Conservation (phyloP, 1,140 invertebrate genomes). For the Drosophila athabasca region DNA sequence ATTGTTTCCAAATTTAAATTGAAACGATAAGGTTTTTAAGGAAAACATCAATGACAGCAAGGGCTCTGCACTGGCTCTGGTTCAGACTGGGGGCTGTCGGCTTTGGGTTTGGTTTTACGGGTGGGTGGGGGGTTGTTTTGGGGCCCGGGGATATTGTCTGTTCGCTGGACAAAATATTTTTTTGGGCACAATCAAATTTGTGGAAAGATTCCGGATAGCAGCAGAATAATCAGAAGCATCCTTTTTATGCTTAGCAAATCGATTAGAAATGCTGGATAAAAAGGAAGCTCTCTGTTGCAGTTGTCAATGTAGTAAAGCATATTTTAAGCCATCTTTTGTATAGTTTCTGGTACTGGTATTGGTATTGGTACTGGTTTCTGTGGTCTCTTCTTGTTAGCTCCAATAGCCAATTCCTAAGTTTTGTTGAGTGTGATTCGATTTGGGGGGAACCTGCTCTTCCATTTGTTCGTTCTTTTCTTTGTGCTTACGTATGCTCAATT, state of each 20-base stretch:
- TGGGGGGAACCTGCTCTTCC: slow-evolving; percentile 25
- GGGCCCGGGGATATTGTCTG: slow-evolving; percentile 1
- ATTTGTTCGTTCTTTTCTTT: slow-evolving; percentile 45
- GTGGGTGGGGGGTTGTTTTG: neutral
- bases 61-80: slow-evolving; percentile 14
- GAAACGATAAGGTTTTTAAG: slow-evolving; percentile 31
- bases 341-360: slow-evolving; percentile 44
- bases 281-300: slow-evolving; percentile 77
- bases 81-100: neutral
- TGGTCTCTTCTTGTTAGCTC: slow-evolving; percentile 37
- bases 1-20: slow-evolving; percentile 12
- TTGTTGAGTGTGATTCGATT: slow-evolving; percentile 1
- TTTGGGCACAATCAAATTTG: slow-evolving; percentile 54
- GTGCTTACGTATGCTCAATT: slow-evolving; percentile 74
- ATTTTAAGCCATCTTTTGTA: slow-evolving; percentile 84
- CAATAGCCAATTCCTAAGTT: slow-evolving; percentile 37
- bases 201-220: slow-evolving; percentile 47
- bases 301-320: slow-evolving; percentile 83
- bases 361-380: neutral
- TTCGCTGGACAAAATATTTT: slow-evolving; percentile 63
- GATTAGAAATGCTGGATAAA: slow-evolving; percentile 42
- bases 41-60: slow-evolving; percentile 35
- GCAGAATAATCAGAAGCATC: slow-evolving; percentile 60
- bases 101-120: neutral
- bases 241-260: slow-evolving; percentile 57